Conservation (phyloP, 1,140 invertebrate species). For the Camponotus floridanus region DNA sequence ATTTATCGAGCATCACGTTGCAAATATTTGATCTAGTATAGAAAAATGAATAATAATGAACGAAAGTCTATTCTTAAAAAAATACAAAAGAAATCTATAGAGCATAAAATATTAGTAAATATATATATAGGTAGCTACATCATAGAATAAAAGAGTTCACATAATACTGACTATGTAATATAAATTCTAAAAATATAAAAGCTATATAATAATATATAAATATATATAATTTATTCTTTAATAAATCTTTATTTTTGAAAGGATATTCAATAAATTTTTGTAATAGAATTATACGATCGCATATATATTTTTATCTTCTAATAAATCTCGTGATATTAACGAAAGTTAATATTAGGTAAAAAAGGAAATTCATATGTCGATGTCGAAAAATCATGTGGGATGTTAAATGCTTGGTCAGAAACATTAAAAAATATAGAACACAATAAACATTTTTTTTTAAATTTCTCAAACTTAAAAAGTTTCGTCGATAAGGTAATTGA, state of each 20-base stretch:
- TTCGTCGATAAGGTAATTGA: background rate
- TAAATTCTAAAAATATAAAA: background rate
- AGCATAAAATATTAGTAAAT: background rate
- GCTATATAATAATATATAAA: too few relatives aligned
- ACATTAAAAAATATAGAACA: background rate
- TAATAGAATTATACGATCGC: background rate
- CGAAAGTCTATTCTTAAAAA: background rate
- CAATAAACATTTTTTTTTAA: background rate
- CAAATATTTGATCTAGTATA: background rate
- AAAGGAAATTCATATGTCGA: background rate
- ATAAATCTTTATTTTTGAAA: background rate
- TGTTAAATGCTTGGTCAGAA: background rate
- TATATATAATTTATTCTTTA: too few relatives aligned
- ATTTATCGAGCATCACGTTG: background rate
- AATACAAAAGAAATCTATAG: background rate
- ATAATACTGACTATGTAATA: background rate
- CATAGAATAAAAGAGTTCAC: background rate
- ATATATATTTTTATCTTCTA: background rate
- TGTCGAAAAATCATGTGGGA: background rate
- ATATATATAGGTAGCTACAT: background rate
- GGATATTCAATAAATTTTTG: too few relatives aligned
- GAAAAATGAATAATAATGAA: background rate
- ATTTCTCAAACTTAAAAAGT: background rate
- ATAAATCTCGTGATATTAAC: background rate
- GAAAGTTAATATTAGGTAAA: background rate